Evolutionary conservation across 2,888 invertebrate species (phyloP), one percentile per base, ranked within the genome.

Genomic region (Campaea margaritaria): DNA sequence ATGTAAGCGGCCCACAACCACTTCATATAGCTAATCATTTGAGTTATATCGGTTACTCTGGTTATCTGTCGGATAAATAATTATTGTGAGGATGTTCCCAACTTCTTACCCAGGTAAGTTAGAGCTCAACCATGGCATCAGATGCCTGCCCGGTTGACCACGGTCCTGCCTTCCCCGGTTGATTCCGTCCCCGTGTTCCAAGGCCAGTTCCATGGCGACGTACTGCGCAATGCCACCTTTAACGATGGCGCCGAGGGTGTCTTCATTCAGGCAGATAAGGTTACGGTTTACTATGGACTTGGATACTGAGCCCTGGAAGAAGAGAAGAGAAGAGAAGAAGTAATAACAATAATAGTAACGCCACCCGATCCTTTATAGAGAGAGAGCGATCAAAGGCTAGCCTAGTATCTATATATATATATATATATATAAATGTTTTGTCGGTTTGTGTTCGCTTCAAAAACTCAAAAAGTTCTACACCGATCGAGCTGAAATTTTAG

Each of bases 171-270:
- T 96, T 0, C 81, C 82, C 44, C 76, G 72, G 46, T 79, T 96
- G 79, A 64, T 34, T 8, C 98, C 98, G 53, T 97, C 93, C 16
- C 94, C 95, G 81, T 97, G 97, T 55, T 97, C 97, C 57, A 97
- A 93, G 0, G 98, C 97, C 81, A 99, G 96, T 92, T 99, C 99
- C 82, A 99, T 91, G 0, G 99, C 98, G 52, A 99, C 94, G 85
- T 96, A 97, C 85, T 97, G 97, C 0, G 99, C 98, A 45, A 99
- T 95, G 21, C 98, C 98, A 42, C 99, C 98, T 89, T 99, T 99
- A 53, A 99, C 94, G 49, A 98, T 97, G 0, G 99, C 99, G 0
- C 99, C 99, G 27, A 99, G 91, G 0, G 99, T 99, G 85, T 99
- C 99, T 85, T 99, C 99, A 83, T 98, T 97, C 61, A 98, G 89